Evolutionary conservation across 2,888 invertebrate genomes (phyloP).

Genomic region (Apamea sordens): DNA sequence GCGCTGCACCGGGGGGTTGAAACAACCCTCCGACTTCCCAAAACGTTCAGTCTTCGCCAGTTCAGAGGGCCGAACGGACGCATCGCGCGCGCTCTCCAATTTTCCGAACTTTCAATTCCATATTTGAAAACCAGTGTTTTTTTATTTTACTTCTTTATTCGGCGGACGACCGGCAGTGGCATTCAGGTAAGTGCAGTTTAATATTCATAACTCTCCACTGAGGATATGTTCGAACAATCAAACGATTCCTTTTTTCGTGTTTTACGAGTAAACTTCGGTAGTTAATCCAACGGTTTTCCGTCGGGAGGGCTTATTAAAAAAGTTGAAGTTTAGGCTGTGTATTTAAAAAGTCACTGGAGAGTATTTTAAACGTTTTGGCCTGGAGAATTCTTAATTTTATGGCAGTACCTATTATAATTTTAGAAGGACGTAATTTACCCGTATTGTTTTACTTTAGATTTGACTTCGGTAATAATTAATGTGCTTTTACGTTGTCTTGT

Average conservation of each 20-base stretch:
- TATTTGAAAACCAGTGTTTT: conserved; percentile 73
- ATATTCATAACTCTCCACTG: conserved; percentile 70
- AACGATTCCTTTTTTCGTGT: conserved; percentile 71
- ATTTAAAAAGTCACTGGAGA: conserved; percentile 77
- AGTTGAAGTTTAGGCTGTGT: conserved; percentile 77
- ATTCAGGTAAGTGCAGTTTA: conserved; percentile 73
- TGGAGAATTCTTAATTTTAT: conserved; percentile 57
- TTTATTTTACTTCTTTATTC: conserved; percentile 66
- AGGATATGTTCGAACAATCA: conserved; percentile 71
- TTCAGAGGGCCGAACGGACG: conserved; percentile 67
- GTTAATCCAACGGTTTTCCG: conserved; percentile 77
- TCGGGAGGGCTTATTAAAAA: conserved; percentile 83
- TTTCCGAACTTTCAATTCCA: conserved; percentile 70
- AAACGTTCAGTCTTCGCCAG: conserved; percentile 75
- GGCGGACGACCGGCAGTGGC: conserved; percentile 60
- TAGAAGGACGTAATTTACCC: conserved; percentile 44
- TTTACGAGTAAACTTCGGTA: conserved; percentile 80
- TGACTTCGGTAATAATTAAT: conserved; percentile 37
- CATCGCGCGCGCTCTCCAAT: conserved; percentile 55
- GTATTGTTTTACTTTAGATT: conserved; percentile 36
- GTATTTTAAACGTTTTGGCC: conserved; percentile 70
- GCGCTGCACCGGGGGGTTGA: conserved; percentile 74
- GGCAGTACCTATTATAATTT: conserved; percentile 43
- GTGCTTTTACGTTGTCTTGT: conserved; percentile 24
- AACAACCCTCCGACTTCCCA: conserved; percentile 65